phyloP scores from a whole-genome alignment of 2,888 invertebrate species.

The Myopa testacea region DNA sequence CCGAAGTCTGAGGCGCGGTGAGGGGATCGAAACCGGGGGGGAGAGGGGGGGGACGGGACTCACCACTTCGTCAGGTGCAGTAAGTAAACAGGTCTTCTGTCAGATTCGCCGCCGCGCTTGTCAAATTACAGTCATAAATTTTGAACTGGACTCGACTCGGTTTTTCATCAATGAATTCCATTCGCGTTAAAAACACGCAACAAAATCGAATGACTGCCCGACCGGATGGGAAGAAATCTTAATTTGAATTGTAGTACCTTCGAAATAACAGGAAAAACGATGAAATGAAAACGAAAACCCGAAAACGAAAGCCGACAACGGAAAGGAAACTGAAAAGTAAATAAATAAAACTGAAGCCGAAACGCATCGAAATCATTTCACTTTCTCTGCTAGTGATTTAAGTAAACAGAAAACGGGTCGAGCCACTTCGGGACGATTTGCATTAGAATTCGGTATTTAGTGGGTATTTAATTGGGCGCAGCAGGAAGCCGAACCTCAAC shows the following conservation, averaged over 20 bases:
- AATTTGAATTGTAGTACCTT: slow-evolving; percentile 29
- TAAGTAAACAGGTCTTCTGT: slow-evolving; percentile 3
- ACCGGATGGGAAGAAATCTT: slow-evolving; percentile 19
- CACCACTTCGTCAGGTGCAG: background rate
- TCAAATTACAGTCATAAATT: slow-evolving; percentile 35
- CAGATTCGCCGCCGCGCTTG: background rate
- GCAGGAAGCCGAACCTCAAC: no score
- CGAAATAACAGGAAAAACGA: background rate
- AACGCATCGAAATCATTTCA: slow-evolving; percentile 11
- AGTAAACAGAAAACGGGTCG: background rate
- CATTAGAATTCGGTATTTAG: no score
- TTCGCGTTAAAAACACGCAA: background rate
- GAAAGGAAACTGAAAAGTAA: background rate
- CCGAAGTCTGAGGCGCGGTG: background rate
- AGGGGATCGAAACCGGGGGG: no score
- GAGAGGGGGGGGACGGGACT: background rate
- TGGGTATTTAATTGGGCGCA: no score
- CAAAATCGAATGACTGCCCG: background rate
- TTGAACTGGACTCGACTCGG: background rate
- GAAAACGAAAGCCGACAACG: background rate
- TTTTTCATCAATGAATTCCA: slow-evolving; percentile 33
- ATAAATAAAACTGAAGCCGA: background rate
- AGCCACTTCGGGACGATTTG: no score
- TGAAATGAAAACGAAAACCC: background rate
- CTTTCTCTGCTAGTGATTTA: slow-evolving; percentile 24